phyloP scores from a whole-genome alignment of 2,888 invertebrate species.

The Catocala sponsa region DNA sequence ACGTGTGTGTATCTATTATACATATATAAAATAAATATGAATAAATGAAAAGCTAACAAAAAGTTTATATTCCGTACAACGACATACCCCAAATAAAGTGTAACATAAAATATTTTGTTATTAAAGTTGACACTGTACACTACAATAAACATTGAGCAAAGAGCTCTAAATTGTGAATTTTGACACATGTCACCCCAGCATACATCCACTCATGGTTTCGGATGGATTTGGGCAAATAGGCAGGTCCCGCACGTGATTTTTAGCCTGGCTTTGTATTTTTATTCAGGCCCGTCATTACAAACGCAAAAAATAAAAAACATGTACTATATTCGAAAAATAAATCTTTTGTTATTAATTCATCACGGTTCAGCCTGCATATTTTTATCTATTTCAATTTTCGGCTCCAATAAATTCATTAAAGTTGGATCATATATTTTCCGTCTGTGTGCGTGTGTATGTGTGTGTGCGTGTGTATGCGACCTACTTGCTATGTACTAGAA shows the following conservation, averaged over 20 bases:
- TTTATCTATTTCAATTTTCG: not conserved
- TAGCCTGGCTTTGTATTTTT: conserved; percentile 60
- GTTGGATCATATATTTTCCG: no score
- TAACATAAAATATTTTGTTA: conserved; percentile 18
- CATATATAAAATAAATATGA: not conserved
- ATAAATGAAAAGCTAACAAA: not conserved
- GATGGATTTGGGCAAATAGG: conserved; percentile 59
- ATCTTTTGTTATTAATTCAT: conserved; percentile 26
- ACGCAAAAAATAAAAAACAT: conserved; percentile 40
- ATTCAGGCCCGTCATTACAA: conserved; percentile 45
- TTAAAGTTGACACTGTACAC: conserved; percentile 27
- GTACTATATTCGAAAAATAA: conserved; percentile 24
- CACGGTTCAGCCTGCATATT: not conserved
- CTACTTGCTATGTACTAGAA: no score
- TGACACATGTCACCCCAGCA: conserved; percentile 64
- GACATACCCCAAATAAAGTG: conserved; percentile 4
- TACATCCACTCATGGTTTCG: conserved; percentile 59
- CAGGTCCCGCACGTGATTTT: conserved; percentile 49
- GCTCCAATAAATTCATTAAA: not conserved
- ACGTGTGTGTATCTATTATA: no score
- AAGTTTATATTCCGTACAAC: not conserved
- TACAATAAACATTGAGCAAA: conserved; percentile 37
- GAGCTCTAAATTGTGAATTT: conserved; percentile 58
- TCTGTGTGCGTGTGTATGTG: no score
- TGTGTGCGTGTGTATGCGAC: no score